A percentile compares a stretch with the other conserved stretches of the same genome.
These are phyloP conservation scores for Lasioglossum lativentre DNA, from an alignment of 2,888 invertebrate species.

Conservation along the genomic window DNA sequence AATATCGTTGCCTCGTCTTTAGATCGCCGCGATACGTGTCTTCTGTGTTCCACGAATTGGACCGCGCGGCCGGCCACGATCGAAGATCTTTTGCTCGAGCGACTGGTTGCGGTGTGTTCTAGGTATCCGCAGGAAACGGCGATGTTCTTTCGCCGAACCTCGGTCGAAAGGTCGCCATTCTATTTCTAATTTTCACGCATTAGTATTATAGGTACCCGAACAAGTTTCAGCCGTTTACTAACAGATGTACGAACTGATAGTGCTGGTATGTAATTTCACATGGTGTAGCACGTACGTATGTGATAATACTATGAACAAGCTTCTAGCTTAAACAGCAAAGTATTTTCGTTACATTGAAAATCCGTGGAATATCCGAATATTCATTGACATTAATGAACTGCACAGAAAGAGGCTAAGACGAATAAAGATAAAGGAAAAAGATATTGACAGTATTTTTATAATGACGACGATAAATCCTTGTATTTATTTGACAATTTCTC, in stretches of 20 bases:
- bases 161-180: conserved; percentile 20
- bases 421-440: neutral
- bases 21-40: conserved; percentile 69
- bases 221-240: too few relatives aligned
- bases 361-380: too few relatives aligned
- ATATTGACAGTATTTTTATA: neutral
- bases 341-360: too few relatives aligned
- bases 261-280: too few relatives aligned
- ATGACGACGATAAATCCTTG: too few relatives aligned
- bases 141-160: conserved; percentile 31
- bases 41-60: conserved; percentile 58
- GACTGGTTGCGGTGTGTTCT: conserved; percentile 53
- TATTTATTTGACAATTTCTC: too few relatives aligned
- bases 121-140: conserved; percentile 35
- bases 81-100: conserved; percentile 44
- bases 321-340: too few relatives aligned
- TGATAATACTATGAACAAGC: too few relatives aligned
- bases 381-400: too few relatives aligned
- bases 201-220: neutral
- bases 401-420: too few relatives aligned
- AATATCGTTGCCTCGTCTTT: conserved; percentile 62
- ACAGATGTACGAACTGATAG: too few relatives aligned
- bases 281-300: too few relatives aligned
- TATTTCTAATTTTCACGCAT: neutral
- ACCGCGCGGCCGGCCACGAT: conserved; percentile 45